phyloP scores from a whole-genome alignment of 2,113 vertebrate species.

The Dipodomys stephensi region DNA sequence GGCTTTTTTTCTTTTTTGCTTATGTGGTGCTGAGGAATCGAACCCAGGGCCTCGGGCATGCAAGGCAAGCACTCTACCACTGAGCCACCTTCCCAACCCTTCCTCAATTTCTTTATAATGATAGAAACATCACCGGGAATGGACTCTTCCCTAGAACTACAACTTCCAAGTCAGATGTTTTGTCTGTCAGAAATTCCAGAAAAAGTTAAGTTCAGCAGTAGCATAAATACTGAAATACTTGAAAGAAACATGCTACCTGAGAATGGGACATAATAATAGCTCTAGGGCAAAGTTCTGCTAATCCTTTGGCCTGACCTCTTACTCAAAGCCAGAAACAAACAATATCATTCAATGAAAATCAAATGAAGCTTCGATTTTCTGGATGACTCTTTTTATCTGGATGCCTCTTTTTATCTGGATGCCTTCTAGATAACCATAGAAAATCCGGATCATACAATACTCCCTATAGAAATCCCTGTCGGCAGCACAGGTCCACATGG shows the following conservation, averaged over 20 bases:
- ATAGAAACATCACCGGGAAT: conserved; percentile 30
- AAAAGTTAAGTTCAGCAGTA: background rate
- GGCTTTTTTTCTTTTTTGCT: too few species aligned
- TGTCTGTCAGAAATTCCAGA: conserved; percentile 15
- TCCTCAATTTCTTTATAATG: conserved; percentile 54
- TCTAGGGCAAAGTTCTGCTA: background rate
- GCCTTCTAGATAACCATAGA: background rate
- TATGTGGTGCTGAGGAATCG: too few species aligned
- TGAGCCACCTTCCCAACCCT: too few species aligned
- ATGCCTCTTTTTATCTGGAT: background rate
- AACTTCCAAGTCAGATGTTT: conserved; percentile 6
- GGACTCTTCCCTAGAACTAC: background rate
- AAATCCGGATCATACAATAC: conserved; percentile 15
- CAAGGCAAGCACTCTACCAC: too few species aligned
- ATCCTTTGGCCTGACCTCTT: background rate
- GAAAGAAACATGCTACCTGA: conserved; percentile 11
- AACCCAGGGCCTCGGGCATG: too few species aligned
- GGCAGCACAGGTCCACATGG: background rate
- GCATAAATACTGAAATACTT: conserved; percentile 1
- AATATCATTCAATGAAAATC: background rate
- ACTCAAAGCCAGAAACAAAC: background rate
- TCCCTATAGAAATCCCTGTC: conserved; percentile 46
- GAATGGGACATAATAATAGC: background rate
- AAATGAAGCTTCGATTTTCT: background rate
- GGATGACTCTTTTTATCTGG: background rate